A percentile compares a stretch with the other conserved stretches of the same genome.
Evolutionary conservation across 2,113 vertebrate species (phyloP).

Genomic region (Condylura cristata): DNA sequence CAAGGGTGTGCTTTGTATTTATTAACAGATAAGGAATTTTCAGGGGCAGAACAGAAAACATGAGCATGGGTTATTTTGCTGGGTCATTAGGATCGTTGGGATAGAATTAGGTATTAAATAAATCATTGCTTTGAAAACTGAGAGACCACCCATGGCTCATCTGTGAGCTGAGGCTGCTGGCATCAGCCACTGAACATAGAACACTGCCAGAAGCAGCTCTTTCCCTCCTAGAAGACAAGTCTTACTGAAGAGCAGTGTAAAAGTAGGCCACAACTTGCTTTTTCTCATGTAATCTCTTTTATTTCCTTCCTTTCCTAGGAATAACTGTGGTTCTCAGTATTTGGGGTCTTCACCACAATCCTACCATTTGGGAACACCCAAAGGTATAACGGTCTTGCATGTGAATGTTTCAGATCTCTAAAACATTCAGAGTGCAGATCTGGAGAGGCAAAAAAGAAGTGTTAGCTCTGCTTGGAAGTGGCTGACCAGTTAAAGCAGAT

Average conservation of each 20-base stretch:
- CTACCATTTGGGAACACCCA: constrained; percentile 83
- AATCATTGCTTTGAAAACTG: constrained; percentile 10
- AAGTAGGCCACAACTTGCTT: neutral
- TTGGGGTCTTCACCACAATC: constrained; percentile 84
- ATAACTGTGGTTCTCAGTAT: constrained; percentile 67
- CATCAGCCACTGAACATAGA: neutral
- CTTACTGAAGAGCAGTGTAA: neutral
- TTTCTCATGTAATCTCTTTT: neutral
- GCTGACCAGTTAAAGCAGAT: neutral
- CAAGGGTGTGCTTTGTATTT: neutral
- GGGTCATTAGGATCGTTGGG: neutral
- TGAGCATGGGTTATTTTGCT: neutral
- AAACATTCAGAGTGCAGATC: no score
- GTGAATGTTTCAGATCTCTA: neutral
- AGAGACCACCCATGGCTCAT: neutral
- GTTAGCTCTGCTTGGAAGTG: neutral
- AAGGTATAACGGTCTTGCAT: constrained; percentile 78
- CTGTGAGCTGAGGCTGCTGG: neutral
- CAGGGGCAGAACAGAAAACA: neutral
- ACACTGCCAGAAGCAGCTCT: neutral
- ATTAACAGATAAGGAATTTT: neutral
- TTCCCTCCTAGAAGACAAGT: neutral
- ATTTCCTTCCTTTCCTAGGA: constrained; percentile 74
- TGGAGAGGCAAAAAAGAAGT: no score
- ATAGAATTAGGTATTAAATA: neutral